Base-by-base conservation (phyloP, 1,140 invertebrate species). In the Hirudo medicinalis region DNA sequence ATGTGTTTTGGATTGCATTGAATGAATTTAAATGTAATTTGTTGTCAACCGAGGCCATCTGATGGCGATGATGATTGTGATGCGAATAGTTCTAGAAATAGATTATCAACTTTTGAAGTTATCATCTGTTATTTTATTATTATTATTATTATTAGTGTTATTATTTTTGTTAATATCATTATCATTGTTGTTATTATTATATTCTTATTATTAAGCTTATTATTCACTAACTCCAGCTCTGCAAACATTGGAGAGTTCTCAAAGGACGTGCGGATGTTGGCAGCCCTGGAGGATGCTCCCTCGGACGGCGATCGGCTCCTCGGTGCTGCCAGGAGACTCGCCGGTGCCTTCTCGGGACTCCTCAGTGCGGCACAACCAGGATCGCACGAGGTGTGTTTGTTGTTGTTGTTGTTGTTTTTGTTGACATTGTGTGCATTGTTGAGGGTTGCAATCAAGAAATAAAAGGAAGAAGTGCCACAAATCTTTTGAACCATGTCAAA, bases 221-320 rank as follows among this genome's bases (percentile, higher is more conserved):
- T 57, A n/a, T 25, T 57, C n/a, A 22, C 19, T 15, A 11, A 63
- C 11, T 55, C 68, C 74, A 83, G 82, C 76, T 91, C 94, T 13
- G 92, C 88, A 71, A 97, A 97, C 77, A 84, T 99, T 72, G 93
- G 94, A 0, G 92, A 97, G 83, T 93, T 99, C 85, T 92, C 93
- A 0, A 91, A 92, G 77, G 93, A 89, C 75, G 92, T 99, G 1
- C 87, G 90, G 72, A 90, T 96, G 86, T 90, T 99, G 75, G 94
- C 95, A 13, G 92, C 94, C 0, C 84, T 98, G 0, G 92, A 96
- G 87, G 86, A 87, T 27, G 92, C 95, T 73, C 87, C 89, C 75
- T 83, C 87, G 54, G 88, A 88, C 76, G 92, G 92, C 0, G 91
- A 93, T 75, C 87, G 87, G 72, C 83, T 99, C 19, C 81, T 99